Conservation (phyloP, 23 tunicate species). For the Botrylloides violaceus region DNA sequence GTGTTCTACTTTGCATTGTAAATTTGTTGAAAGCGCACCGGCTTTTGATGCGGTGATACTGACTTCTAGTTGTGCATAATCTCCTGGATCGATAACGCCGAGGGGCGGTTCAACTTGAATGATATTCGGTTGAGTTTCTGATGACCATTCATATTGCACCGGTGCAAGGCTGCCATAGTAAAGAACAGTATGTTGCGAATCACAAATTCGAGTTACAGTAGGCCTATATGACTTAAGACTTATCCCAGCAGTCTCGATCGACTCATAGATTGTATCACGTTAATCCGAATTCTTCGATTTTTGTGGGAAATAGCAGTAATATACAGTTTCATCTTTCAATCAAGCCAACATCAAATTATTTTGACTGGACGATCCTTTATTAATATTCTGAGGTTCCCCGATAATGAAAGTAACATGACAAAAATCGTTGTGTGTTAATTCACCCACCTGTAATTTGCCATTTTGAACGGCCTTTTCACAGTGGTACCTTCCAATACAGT, state of each 20-base stretch:
- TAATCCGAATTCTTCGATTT: too few species aligned
- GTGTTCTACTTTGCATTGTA: conserved; percentile 56
- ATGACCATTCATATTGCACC: conserved; percentile 54
- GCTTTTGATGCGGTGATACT: conserved; percentile 54
- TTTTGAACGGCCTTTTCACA: conserved; percentile 53
- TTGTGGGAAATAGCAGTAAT: not conserved
- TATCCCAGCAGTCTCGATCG: not conserved
- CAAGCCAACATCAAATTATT: too few species aligned
- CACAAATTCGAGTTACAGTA: too few species aligned
- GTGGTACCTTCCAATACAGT: conserved; percentile 65
- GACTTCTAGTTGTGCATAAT: conserved; percentile 65
- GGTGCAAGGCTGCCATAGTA: conserved; percentile 50
- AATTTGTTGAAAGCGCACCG: conserved; percentile 44
- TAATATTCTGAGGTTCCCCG: too few species aligned
- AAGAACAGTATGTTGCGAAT: not conserved
- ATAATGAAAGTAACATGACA: too few species aligned
- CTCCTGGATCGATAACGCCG: conserved; percentile 74
- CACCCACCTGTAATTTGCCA: conserved; percentile 83
- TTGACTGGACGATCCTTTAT: too few species aligned
- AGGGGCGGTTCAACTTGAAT: conserved; percentile 83
- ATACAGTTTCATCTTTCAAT: too few species aligned
- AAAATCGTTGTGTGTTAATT: too few species aligned
- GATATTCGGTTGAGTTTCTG: conserved; percentile 50
- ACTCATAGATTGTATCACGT: too few species aligned
- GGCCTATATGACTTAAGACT: too few species aligned